Evolutionary conservation across 2,888 invertebrate genomes (phyloP).

Genomic region (Onchidella celtica): DNA sequence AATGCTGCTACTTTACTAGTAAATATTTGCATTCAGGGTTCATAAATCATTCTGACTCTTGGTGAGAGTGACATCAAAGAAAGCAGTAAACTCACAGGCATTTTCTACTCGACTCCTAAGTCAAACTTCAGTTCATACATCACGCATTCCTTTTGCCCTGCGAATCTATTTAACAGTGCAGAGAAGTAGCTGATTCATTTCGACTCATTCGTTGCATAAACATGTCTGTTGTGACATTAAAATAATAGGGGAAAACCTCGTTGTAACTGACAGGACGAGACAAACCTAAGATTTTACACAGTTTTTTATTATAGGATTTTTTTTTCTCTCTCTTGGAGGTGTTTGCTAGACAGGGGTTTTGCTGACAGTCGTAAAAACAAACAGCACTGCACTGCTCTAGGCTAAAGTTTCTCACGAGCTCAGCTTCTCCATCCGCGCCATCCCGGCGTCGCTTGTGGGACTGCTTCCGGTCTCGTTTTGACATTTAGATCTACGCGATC

Average conservation of each 20-base stretch:
- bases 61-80: no score
- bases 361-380: slow-evolving; percentile 37
- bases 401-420: slow-evolving; percentile 41
- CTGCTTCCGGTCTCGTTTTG: slow-evolving; percentile 41
- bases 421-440: slow-evolving; percentile 22
- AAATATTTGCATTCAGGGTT: no score
- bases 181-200: not conserved
- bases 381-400: not conserved
- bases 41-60: no score
- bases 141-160: no score
- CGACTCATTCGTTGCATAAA: slow-evolving; percentile 24
- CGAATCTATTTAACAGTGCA: no score
- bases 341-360: slow-evolving; percentile 17
- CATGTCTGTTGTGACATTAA: slow-evolving; percentile 36
- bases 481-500: slow-evolving; percentile 47
- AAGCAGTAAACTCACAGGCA: no score
- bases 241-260: slow-evolving; percentile 5
- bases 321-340: slow-evolving; percentile 24
- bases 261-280: not conserved
- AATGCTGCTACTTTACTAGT: no score
- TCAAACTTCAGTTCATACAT: no score
- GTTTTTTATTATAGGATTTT: slow-evolving; percentile 11
- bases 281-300: not conserved
- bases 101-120: no score
- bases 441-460: slow-evolving; percentile 34